Percentiles rank a stretch among this genome's conserved stretches.
Conservation (phyloP, 2,888 invertebrate species). For the Microctonus brassicae region DNA sequence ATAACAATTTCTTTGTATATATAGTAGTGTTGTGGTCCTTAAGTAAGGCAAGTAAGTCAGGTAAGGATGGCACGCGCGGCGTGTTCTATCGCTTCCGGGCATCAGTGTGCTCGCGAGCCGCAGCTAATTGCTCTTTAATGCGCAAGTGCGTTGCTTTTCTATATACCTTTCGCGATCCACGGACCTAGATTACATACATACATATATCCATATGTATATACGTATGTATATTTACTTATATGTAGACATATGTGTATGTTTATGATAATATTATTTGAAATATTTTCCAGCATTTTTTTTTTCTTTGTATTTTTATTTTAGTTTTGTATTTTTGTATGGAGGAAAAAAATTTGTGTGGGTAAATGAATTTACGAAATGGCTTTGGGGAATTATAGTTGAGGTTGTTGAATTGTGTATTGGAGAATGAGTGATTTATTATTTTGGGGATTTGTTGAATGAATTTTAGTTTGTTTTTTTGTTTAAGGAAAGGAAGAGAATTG, state of each 20-base stretch:
- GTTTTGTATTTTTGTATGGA: neutral
- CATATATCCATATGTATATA: no score
- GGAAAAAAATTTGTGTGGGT: no score
- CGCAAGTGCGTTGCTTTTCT: constrained; percentile 61
- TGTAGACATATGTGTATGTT: no score
- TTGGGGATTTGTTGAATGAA: no score
- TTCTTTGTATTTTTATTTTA: constrained; percentile 2
- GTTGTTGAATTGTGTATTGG: no score
- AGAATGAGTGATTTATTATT: no score
- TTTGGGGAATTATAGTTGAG: no score
- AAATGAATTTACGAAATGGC: no score
- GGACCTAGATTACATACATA: constrained; percentile 42
- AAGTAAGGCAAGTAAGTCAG: constrained; percentile 47
- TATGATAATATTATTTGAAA: constrained; percentile 22
- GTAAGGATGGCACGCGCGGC: constrained; percentile 67
- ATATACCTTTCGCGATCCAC: constrained; percentile 48
- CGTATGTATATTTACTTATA: constrained; percentile 20
- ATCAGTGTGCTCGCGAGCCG: constrained; percentile 68
- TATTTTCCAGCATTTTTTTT: neutral
- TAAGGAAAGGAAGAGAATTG: no score
- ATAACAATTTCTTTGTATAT: constrained; percentile 6
- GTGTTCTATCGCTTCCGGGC: constrained; percentile 68
- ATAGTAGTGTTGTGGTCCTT: constrained; percentile 41
- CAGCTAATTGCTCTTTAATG: constrained; percentile 68
- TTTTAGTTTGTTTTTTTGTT: no score